Evolutionary conservation across 2,888 invertebrate genomes (phyloP).

Genomic region (Nudaria mundana): DNA sequence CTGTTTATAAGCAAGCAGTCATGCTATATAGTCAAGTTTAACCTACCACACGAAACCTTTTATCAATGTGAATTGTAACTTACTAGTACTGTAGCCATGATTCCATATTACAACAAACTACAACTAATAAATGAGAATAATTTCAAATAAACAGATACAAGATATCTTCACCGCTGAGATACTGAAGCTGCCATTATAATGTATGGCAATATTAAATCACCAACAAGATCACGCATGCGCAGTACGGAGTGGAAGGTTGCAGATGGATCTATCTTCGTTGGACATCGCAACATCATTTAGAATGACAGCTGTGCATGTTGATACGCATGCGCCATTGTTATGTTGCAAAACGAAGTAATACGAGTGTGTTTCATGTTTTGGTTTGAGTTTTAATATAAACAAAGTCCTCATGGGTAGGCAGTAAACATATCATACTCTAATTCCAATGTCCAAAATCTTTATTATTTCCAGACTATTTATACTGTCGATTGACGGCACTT

Average conservation of each 20-base stretch:
- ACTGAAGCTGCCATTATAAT: conserved; percentile 16
- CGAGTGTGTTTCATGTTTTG: conserved; percentile 3
- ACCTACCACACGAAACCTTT: too few species aligned
- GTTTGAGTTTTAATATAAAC: background rate
- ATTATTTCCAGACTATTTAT: too few species aligned
- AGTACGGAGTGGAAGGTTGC: conserved; percentile 29
- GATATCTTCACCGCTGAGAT: conserved; percentile 11
- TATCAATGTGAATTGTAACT: too few species aligned
- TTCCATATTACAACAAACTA: too few species aligned
- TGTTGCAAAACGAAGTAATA: conserved; percentile 21
- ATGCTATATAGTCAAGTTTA: too few species aligned
- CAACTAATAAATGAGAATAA: conserved; percentile 20
- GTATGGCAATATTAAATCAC: conserved; percentile 31
- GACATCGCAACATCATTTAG: conserved; percentile 45
- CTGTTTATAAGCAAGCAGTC: too few species aligned
- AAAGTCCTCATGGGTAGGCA: too few species aligned
- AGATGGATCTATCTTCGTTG: conserved; percentile 48
- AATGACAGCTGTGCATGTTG: conserved; percentile 42
- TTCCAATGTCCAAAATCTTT: too few species aligned
- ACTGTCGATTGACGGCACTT: too few species aligned
- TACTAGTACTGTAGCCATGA: too few species aligned
- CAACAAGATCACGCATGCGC: conserved; percentile 31
- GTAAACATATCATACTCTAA: too few species aligned
- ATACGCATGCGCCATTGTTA: conserved; percentile 34
- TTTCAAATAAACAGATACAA: conserved; percentile 10